Evolutionary conservation across 2,797 vertebrate species (phyloP), one percentile per base, ranked within the genome.

Genomic region (Protosalanx chinensis): DNA sequence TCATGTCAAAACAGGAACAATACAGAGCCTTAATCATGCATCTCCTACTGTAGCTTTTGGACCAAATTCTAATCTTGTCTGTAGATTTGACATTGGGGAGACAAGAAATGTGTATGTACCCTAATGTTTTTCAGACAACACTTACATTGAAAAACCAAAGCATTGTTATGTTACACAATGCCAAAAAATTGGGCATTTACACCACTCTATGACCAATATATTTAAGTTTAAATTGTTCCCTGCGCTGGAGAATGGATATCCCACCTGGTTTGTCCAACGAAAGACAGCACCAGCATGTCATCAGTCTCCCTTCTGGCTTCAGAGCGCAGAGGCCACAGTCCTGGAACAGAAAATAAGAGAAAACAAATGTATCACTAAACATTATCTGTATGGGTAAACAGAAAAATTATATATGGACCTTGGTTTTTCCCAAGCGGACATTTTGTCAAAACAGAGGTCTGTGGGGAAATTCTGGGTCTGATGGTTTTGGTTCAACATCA

Each of bases 231-330:
- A 41, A 41, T 2, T 41, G 37, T 8, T 41, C 37, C 37, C 10
- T 10, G 37, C 37, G 37, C 41, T 46, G 10, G 41, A 46, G 20
- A n/a, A 23, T 12, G 8, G 58, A 23, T 60, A 59, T 70, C 88
- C 90, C 80, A 98, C 98, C 98, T 94, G 16, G 97, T 99, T 84
- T 99, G 98, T 83, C 97, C 97, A 56, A 99, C 97, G 6, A 99
- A 99, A 64, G 98, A 99, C 70, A 99, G 91, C 72, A 98, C 97
- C 83, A 99, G 89, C 79, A 95, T 99, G 78, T 99, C 97, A 78
- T 99, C 98, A 0, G 96, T 98, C 78, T 99, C 95, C 64, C 92
- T 94, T 66, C 91, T 93, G 0, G 96, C 93, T 82, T 98, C 95
- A 0, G 97, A 98, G 67, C 98, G 93, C 33, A 99, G 92, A 0